Evolutionary conservation across 2,888 invertebrate genomes (phyloP), one percentile per base, ranked within the genome.

Genomic region (Tetheella fluctuosa): DNA sequence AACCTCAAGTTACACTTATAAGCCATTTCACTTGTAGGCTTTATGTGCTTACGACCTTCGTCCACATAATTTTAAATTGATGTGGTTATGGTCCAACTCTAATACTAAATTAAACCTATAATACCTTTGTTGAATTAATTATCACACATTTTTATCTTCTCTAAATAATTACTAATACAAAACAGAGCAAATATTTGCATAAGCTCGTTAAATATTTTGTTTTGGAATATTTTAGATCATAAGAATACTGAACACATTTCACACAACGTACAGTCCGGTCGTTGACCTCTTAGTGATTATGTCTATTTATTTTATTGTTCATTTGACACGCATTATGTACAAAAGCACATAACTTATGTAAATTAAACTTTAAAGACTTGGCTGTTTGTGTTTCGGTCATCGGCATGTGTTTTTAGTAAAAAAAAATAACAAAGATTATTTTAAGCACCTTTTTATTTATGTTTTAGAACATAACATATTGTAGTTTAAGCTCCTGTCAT

Each of bases 291-390:
- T 10, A 59, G 57, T 63, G 52, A 54, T 69, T 67, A 54, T 58
- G 67, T 58, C 70, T 67, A 63, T 59, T 64, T 55, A 34, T 70
- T 65, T 71, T 64, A 69, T 67, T 54, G 65, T 60, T 57, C 59
- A 71, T 74, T 69, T 67, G 64, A 68, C 65, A 69, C 60, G 59
- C 63, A 64, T 67, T 69, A 73, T 66, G 65, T 70, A 66, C 63
- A 34, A 65, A 70, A 73, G 68, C 64, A 65, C 65, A 68, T 64
- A 65, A 60, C 37, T 60, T 74, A 73, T 74, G 76, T 59, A 65
- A 74, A 75, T 73, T 61, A 13, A 23, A 37, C 30, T 28, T 59
- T 59, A 54, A 60, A 25, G 54, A 56, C 52, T 67, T 57, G 13
- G 13, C 34, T 62, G 39, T 61, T 57, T 61, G 64, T 58, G 61